These are phyloP conservation scores for Diarsia dahlii DNA, from an alignment of 2,888 invertebrate genomes.

Conservation along the genomic window DNA sequence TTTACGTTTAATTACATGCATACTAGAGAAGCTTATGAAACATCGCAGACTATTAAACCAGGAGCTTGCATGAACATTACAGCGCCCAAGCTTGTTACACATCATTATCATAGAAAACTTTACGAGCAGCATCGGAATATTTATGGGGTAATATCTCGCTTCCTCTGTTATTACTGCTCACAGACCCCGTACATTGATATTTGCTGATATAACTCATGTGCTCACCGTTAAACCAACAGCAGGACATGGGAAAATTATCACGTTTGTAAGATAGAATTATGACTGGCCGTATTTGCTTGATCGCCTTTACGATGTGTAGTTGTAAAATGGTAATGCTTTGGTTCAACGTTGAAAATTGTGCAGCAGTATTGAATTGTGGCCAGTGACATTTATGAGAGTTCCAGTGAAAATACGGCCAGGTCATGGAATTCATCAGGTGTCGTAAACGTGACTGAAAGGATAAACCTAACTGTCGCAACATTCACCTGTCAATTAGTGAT, in stretches of 20 bases:
- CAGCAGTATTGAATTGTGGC: slow-evolving; percentile 13
- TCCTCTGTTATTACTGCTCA: slow-evolving; percentile 66
- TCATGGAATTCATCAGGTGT: slow-evolving; percentile 36
- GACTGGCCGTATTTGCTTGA: slow-evolving; percentile 30
- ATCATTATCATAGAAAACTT: slow-evolving; percentile 69
- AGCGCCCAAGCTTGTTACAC: slow-evolving; percentile 62
- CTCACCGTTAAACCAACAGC: slow-evolving; percentile 60
- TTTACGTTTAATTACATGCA: slow-evolving; percentile 25
- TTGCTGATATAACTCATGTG: slow-evolving; percentile 61
- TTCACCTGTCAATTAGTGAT: slow-evolving; percentile 57
- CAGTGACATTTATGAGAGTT: slow-evolving; percentile 27
- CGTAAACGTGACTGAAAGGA: slow-evolving; percentile 40
- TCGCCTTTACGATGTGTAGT: slow-evolving; percentile 38
- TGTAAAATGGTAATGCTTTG: slow-evolving; percentile 14
- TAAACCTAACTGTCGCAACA: slow-evolving; percentile 38
- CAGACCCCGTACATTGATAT: slow-evolving; percentile 55
- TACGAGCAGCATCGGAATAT: slow-evolving; percentile 65
- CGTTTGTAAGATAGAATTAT: slow-evolving; percentile 52
- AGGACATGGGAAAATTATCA: slow-evolving; percentile 62
- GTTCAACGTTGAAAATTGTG: slow-evolving; percentile 26
- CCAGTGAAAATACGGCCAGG: slow-evolving; percentile 33
- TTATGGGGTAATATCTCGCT: slow-evolving; percentile 70
- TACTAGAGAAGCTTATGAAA: slow-evolving; percentile 32
- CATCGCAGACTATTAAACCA: slow-evolving; percentile 33
- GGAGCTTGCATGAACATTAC: slow-evolving; percentile 49